Conservation (phyloP, 2,888 invertebrate genomes). For the Actias luna region DNA sequence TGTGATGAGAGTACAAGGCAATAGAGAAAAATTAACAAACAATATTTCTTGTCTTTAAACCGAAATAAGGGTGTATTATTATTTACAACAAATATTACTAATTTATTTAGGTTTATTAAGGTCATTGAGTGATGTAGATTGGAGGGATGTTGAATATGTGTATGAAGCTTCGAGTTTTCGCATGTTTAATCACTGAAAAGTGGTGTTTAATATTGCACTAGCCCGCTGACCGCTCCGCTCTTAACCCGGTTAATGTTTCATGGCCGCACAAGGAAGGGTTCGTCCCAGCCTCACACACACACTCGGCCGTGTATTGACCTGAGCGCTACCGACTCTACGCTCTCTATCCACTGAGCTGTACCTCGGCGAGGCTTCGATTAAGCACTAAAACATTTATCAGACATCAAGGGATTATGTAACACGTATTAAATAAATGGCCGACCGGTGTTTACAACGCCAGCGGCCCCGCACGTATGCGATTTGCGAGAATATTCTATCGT, state of each 20-base stretch:
- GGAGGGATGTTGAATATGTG: too few relatives aligned
- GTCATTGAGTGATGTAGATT: too few relatives aligned
- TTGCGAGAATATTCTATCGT: neutral
- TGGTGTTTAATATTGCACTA: neutral
- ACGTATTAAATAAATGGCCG: neutral
- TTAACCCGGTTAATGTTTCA: neutral
- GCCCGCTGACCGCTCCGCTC: neutral
- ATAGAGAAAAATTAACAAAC: too few relatives aligned
- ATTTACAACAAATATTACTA: too few relatives aligned
- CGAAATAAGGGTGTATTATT: too few relatives aligned
- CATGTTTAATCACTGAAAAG: too few relatives aligned
- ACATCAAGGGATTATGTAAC: constrained; percentile 7
- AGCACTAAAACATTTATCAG: constrained; percentile 6
- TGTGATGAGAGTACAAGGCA: too few relatives aligned
- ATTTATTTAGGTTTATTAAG: too few relatives aligned
- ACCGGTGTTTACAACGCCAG: neutral
- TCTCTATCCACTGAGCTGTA: neutral
- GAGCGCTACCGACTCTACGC: neutral
- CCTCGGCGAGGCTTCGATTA: constrained; percentile 6
- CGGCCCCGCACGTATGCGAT: neutral
- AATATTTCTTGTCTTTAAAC: too few relatives aligned
- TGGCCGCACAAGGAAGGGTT: neutral
- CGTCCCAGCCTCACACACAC: neutral
- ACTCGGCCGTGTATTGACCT: neutral
- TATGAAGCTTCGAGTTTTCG: too few relatives aligned